Conservation (phyloP, 2,888 invertebrate species). For the Nomada flava region DNA sequence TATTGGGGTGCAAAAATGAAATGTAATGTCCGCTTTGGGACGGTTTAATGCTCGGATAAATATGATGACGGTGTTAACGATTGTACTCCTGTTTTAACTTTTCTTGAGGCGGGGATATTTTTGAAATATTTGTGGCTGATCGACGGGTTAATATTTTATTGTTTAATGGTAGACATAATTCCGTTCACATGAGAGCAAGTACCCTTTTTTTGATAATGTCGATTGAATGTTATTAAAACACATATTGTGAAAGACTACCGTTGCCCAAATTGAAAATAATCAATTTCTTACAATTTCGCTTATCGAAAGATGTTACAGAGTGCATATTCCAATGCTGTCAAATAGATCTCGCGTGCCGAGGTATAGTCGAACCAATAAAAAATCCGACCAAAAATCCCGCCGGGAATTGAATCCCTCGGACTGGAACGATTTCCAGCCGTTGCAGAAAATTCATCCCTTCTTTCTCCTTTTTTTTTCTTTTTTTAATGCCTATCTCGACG, state of each 20-base stretch:
- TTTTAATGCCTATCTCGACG: not conserved
- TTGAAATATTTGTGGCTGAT: not conserved
- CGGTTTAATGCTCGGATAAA: not conserved
- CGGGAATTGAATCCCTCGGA: constrained; percentile 24
- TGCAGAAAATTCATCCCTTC: constrained; percentile 7
- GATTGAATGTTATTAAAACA: too few relatives aligned
- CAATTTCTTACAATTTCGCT: not conserved
- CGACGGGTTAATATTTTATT: not conserved
- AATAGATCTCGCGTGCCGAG: not conserved
- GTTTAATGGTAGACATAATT: too few relatives aligned
- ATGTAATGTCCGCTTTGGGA: not conserved
- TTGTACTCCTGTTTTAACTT: not conserved
- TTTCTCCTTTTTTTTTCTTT: not conserved
- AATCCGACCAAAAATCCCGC: not conserved
- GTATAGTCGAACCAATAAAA: constrained; percentile 4
- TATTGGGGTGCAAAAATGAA: constrained; percentile 4
- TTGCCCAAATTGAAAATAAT: not conserved
- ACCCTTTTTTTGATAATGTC: too few relatives aligned
- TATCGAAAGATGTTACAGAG: not conserved
- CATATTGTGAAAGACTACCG: too few relatives aligned
- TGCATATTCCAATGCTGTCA: constrained; percentile 13
- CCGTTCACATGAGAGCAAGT: too few relatives aligned
- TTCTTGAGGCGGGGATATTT: not conserved
- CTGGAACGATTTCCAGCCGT: constrained; percentile 2
- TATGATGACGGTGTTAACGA: not conserved